Base-by-base conservation (phyloP, 2,797 vertebrate species). In the Streptopelia turtur region DNA sequence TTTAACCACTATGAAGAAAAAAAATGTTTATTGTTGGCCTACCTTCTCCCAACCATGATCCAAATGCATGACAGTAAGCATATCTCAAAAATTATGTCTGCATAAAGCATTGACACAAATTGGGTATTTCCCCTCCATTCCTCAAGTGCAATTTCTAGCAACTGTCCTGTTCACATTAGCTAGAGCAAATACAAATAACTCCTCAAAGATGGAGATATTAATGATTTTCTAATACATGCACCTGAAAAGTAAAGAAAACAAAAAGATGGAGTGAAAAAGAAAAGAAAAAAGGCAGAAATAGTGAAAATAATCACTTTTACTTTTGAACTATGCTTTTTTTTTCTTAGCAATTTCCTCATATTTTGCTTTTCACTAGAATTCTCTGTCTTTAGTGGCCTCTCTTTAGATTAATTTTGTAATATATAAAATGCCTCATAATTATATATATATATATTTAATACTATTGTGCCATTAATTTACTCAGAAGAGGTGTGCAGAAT, bases 21-120 rank as follows among this genome's bases (percentile, higher is more conserved):
- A 8, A 53, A 56, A 5, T 13, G 16, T 8, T 5, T 27, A 45
- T 20, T 27, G 50, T 56, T 31, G 15, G 10, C 49, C 33, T 53
- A 83, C 31, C 50, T 70, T 39, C 43, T 90, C 64, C 43, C 47
- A 74, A 6, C 24, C 18, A 27, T 4, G 5, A 27, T 75, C 53
- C 2, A 5, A 74, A 87, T 6, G 27, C 13, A 1, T 6, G n/a
- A 49, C 4, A 47, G 6, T 28, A 50, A 61, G 33, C 8, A 0
- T 23, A 39, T 41, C 20, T 50, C 50, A 41, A 60, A n/a, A 89
- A 69, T 18, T 11, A 22, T 7, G 17, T 17, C 65, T 24, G 21
- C 43, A 56, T 10, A 81, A 81, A 75, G 33, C 37, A 59, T 1
- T 55, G 47, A 65, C 31, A 22, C 25, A 35, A 86, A 69, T 5